phyloP scores from a whole-genome alignment of 1,140 invertebrate species.

The Theocolax elegans region DNA sequence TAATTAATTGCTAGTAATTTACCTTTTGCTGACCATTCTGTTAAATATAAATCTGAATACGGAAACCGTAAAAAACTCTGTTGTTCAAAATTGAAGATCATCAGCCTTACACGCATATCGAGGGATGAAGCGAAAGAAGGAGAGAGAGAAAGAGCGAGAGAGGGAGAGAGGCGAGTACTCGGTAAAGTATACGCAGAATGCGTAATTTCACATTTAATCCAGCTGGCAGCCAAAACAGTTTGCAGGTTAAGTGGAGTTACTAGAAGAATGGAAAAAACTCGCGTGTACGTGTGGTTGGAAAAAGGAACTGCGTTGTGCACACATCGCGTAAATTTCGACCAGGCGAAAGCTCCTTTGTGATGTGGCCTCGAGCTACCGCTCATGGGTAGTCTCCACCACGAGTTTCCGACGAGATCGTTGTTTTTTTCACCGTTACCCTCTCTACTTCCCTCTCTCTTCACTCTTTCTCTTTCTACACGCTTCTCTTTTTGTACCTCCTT shows the following conservation, averaged over 20 bases:
- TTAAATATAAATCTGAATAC: no score
- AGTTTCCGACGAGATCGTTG: not conserved
- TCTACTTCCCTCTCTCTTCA: not conserved
- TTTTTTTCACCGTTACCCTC: not conserved
- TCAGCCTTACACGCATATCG: not conserved
- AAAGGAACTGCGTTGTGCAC: not conserved
- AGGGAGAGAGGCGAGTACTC: not conserved
- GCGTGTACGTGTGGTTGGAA: not conserved
- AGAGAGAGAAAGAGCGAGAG: not conserved
- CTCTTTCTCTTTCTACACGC: not conserved
- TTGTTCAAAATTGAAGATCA: not conserved
- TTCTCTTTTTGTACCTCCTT: not conserved
- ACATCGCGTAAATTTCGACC: conserved; percentile 17
- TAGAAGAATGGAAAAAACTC: not conserved
- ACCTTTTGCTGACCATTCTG: no score
- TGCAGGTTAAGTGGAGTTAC: not conserved
- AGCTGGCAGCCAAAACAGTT: conserved; percentile 6
- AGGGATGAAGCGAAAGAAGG: not conserved
- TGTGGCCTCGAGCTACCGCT: not conserved
- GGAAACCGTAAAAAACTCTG: not conserved
- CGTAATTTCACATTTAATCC: conserved; percentile 31
- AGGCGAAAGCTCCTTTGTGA: conserved; percentile 18
- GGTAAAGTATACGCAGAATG: not conserved
- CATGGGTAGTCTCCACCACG: not conserved
- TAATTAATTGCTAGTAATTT: no score